These are phyloP conservation scores for Yoshiicerus persimilis DNA, from an alignment of 1,140 invertebrate genomes.

Conservation along the genomic window DNA sequence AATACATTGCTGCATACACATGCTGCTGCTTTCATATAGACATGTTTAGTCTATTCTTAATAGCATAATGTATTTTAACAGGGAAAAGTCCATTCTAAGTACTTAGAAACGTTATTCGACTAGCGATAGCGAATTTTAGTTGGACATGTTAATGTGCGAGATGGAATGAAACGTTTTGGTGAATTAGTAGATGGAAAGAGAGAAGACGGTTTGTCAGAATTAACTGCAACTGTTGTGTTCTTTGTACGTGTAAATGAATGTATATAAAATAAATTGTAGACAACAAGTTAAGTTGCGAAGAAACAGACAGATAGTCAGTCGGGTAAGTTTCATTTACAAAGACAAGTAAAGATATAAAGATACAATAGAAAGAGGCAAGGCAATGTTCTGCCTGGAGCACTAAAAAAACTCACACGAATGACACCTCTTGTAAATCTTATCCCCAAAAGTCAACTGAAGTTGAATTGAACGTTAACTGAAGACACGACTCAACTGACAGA, in stretches of 20 bases:
- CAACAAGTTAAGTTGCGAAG: not conserved
- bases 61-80: too few relatives aligned
- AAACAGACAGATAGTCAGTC: not conserved
- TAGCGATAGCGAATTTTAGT: not conserved
- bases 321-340: not conserved
- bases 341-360: not conserved
- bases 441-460: conserved; percentile 4
- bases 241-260: not conserved
- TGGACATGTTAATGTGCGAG: not conserved
- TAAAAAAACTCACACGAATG: not conserved
- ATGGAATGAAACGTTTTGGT: not conserved
- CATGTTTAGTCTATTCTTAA: too few relatives aligned
- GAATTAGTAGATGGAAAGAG: not conserved
- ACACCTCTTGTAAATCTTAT: conserved; percentile 17
- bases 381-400: not conserved
- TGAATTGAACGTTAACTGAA: conserved; percentile 2
- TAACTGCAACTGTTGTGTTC: not conserved
- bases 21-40: too few relatives aligned
- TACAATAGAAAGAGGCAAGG: not conserved
- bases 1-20: too few relatives aligned
- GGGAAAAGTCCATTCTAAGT: too few relatives aligned
- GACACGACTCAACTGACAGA: conserved; percentile 8
- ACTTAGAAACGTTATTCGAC: too few relatives aligned
- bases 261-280: not conserved
- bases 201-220: not conserved